Evolutionary conservation across 1,140 invertebrate genomes (phyloP), one percentile per base, ranked within the genome.

Genomic region (Tetranychus cinnabarinus): DNA sequence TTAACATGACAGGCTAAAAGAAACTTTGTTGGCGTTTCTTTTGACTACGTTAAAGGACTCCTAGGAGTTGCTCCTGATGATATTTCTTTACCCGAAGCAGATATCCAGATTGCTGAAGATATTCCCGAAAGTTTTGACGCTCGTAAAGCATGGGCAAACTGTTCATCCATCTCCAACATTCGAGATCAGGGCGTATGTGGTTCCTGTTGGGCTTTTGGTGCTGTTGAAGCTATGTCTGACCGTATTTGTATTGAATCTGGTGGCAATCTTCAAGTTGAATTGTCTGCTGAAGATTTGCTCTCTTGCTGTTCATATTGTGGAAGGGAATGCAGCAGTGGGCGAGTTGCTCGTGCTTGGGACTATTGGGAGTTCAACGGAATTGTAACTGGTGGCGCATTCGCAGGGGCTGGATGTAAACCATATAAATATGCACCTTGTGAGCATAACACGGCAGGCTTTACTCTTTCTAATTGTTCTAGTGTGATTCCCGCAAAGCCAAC

Each of bases 371-470:
- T 63, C 1, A 36, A 42, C 15, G 62, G 62, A 7, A 72, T 88
- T 58, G 88, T 93, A 1, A 87, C 82, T 62, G 89, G 89, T 58
- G 88, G 88, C 3, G 76, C 78, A 59, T 92, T 81, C 69, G 80
- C 79, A 55, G 81, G 80, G 45, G 39, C 72, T 67, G 75, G 74
- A 12, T 95, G 89, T 72, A 77, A 79, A 65, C 88, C 88, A 2
- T 93, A 95, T 66, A 77, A 80, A 66, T 83, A 93, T 63, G 71
- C 77, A 33, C 83, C 85, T 0, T 95, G 90, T 72, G 88, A 92
- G 69, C 90, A 95, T 72, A 88, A 92, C 69, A 80, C 82, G 0
- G 82, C 81, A 63, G 90, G 88, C 15, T 77, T 79, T 7, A 72
- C 84, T 64, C 75, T 81, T 1, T 23, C 23, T 23, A 23, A 23